Base-by-base conservation (phyloP, 2,888 invertebrate genomes). In the Melanchra persicariae region DNA sequence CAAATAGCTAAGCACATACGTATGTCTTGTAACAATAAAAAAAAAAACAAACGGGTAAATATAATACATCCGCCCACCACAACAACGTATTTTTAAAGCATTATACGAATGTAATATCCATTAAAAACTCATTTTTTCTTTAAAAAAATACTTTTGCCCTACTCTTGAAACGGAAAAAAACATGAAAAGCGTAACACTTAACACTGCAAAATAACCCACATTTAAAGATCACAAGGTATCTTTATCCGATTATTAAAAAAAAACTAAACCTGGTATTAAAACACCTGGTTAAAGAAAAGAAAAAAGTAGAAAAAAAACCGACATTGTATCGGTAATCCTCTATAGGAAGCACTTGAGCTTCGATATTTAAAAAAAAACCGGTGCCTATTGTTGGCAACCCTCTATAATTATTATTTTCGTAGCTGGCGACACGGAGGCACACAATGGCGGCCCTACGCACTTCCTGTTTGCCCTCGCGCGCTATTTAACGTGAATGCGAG, bases 401-500 rank as follows among this genome's bases (percentile, higher is more conserved):
- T 91, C 91, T 93, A 94, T 95, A 95, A 95, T 96, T 95, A 95
- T 95, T 95, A 95, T 96, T 95, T 95, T 95, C 93, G 93, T 95
- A 95, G 94, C 94, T 95, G 94, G 95, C 94, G 95, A 96, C 95
- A 95, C 94, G 92, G 94, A 88, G 84, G 84, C 91, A 91, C 89
- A 95, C 95, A 95, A 95, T 95, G 91, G 89, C 87, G 83, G 77
- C 91, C 91, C 93, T 90, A 90, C 92, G 91, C 93, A 91, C 92
- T 95, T 95, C 95, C 95, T 95, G 95, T 95, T 95, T 95, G 93
- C 94, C 89, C 93, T 95, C 94, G 95, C 95, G 95, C 95, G 95
- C 95, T 95, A 95, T 96, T 96, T 94, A 95, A 94, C 95, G 94
- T 93, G 93, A 95, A 95, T 95, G 92, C 92, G 90, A 89, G 91